A percentile compares a stretch with the other conserved stretches of the same genome.
These are phyloP conservation scores for Acleris holmiana DNA, from an alignment of 2,888 invertebrate species.

Conservation along the genomic window DNA sequence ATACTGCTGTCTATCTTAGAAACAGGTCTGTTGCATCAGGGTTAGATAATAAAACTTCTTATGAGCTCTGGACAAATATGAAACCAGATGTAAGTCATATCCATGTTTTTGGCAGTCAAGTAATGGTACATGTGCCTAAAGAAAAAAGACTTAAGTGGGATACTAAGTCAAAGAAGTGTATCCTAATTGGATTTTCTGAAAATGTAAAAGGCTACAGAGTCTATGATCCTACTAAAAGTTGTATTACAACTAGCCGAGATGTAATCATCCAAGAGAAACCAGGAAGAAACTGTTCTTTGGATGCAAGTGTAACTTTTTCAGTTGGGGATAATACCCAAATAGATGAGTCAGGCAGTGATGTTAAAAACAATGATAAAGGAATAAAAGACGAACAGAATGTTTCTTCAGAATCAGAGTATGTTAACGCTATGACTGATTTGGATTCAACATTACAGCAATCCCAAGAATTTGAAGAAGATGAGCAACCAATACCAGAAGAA, in stretches of 20 bases:
- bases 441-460: not conserved
- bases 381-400: not conserved
- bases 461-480: not conserved
- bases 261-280: conserved; percentile 37
- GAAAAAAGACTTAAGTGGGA: conserved; percentile 41
- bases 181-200: conserved; percentile 42
- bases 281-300: too few relatives aligned
- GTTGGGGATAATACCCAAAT: not conserved
- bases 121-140: conserved; percentile 43
- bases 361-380: too few relatives aligned
- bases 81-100: conserved; percentile 41
- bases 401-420: not conserved
- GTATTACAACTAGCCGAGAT: conserved; percentile 38
- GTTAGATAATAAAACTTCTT: conserved; percentile 38
- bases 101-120: conserved; percentile 38
- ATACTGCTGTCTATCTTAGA: too few relatives aligned
- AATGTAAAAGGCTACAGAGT: conserved; percentile 44
- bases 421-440: not conserved
- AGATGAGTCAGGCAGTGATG: not conserved
- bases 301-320: conserved; percentile 11
- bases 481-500: too few relatives aligned
- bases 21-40: conserved; percentile 39
- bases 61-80: conserved; percentile 40
- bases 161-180: conserved; percentile 36
- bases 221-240: conserved; percentile 33